A percentile compares a stretch with the other conserved stretches of the same genome.
Evolutionary conservation across 2,113 vertebrate genomes (phyloP).

Genomic region (Anhinga anhinga): DNA sequence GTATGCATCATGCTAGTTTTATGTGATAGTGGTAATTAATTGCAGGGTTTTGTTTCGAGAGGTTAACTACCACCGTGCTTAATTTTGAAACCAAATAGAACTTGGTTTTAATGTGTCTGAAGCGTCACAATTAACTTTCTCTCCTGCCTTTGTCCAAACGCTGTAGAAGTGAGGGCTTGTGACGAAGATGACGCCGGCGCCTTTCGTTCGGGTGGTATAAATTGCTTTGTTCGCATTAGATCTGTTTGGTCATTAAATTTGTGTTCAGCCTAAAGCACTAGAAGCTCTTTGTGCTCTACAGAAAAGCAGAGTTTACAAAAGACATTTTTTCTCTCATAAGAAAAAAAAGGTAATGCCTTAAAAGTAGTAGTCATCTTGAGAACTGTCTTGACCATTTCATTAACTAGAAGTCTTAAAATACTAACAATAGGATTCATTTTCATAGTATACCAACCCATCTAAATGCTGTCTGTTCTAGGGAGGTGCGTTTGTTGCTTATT

Average conservation of each 20-base stretch:
- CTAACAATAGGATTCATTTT: not conserved
- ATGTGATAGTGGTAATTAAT: conserved; percentile 29
- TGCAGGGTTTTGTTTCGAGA: not conserved
- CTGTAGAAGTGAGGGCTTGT: not conserved
- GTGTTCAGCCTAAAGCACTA: not conserved
- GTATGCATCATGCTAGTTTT: not conserved
- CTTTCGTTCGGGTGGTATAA: not conserved
- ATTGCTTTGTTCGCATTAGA: not conserved
- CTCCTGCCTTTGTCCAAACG: not conserved
- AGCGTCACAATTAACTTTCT: not conserved
- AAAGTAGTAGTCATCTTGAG: not conserved
- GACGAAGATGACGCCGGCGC: not conserved
- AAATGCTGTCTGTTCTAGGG: conserved; percentile 39
- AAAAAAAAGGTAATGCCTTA: not conserved
- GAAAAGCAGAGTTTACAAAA: not conserved
- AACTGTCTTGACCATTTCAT: not conserved
- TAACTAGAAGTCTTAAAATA: not conserved
- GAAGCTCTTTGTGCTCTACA: not conserved
- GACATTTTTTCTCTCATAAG: not conserved
- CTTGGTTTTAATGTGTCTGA: not conserved
- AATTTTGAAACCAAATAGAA: not conserved
- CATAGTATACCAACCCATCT: not conserved
- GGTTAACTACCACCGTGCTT: not conserved
- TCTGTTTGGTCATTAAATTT: not conserved
- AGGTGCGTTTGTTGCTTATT: conserved; percentile 36